These are phyloP conservation scores for Myrmecophaga tridactyla DNA, from an alignment of 2,113 vertebrate genomes.

Conservation along the genomic window DNA sequence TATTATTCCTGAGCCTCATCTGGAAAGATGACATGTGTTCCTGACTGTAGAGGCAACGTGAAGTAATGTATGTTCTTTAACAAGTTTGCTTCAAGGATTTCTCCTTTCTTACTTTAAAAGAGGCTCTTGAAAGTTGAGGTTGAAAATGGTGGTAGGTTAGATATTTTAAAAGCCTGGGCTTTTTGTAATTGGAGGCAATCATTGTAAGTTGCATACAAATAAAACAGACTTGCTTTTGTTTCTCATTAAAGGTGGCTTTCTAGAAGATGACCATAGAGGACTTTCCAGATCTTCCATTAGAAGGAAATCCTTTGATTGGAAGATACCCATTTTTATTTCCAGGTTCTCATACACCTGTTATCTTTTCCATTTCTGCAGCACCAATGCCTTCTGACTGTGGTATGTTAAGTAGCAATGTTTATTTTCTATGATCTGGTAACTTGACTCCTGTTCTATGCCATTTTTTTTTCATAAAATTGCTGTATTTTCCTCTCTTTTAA, in stretches of 20 bases:
- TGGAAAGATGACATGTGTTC: not conserved
- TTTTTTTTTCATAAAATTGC: slow-evolving; percentile 50
- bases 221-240: not conserved
- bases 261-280: slow-evolving; percentile 90
- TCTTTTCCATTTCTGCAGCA: slow-evolving; percentile 94
- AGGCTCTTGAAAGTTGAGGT: slow-evolving; percentile 3
- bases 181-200: not conserved
- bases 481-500: slow-evolving; percentile 23
- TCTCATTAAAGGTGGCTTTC: slow-evolving; percentile 71
- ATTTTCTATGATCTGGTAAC: not conserved
- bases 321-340: slow-evolving; percentile 81
- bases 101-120: not conserved
- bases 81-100: not conserved
- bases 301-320: slow-evolving; percentile 84
- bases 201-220: not conserved
- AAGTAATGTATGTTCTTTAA: not conserved
- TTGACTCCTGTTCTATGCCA: not conserved
- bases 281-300: slow-evolving; percentile 81
- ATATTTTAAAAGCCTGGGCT: not conserved
- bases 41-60: not conserved
- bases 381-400: slow-evolving; percentile 97
- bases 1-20: not conserved
- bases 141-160: not conserved
- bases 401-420: slow-evolving; percentile 76
- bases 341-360: slow-evolving; percentile 83